phyloP scores from a whole-genome alignment of 2,797 vertebrate species.

The Passerculus sandwichensis region DNA sequence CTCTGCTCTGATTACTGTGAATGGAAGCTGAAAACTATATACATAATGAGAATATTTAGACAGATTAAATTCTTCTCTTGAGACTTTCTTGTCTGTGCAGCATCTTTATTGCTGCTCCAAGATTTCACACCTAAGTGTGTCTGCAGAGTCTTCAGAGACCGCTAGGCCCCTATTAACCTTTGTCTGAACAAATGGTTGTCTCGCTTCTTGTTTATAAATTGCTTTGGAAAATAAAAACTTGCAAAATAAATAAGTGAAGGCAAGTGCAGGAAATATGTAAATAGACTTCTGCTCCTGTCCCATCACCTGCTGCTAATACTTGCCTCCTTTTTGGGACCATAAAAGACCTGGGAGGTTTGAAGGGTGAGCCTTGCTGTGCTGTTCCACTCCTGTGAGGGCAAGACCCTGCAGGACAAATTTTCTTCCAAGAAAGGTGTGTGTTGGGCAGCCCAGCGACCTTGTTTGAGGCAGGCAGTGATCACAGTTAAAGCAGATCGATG shows the following conservation, averaged over 20 bases:
- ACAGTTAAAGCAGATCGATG: slow-evolving; percentile 33
- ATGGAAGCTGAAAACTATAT: slow-evolving; percentile 37
- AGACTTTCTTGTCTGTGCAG: slow-evolving; percentile 33
- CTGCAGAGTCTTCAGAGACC: slow-evolving; percentile 35
- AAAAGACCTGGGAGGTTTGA: neutral
- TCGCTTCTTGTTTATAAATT: slow-evolving; percentile 44
- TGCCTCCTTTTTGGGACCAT: neutral
- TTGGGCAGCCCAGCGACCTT: neutral
- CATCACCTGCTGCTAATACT: neutral
- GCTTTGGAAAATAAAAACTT: slow-evolving; percentile 34
- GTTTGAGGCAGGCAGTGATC: slow-evolving; percentile 28
- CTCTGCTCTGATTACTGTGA: slow-evolving; percentile 17
- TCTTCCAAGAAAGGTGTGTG: neutral
- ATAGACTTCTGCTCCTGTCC: neutral
- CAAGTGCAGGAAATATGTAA: neutral
- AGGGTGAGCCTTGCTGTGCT: neutral
- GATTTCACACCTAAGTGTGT: slow-evolving; percentile 40
- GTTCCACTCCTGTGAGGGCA: neutral
- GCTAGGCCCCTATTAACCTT: slow-evolving; percentile 54
- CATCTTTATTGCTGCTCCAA: slow-evolving; percentile 16
- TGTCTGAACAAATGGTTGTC: slow-evolving; percentile 40
- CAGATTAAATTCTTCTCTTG: slow-evolving; percentile 47
- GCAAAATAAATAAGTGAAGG: slow-evolving; percentile 21
- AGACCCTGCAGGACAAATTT: neutral
- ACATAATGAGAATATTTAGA: slow-evolving; percentile 61